These are phyloP conservation scores for Drosophila nebulosa DNA, from an alignment of 1,140 invertebrate species.

Conservation along the genomic window DNA sequence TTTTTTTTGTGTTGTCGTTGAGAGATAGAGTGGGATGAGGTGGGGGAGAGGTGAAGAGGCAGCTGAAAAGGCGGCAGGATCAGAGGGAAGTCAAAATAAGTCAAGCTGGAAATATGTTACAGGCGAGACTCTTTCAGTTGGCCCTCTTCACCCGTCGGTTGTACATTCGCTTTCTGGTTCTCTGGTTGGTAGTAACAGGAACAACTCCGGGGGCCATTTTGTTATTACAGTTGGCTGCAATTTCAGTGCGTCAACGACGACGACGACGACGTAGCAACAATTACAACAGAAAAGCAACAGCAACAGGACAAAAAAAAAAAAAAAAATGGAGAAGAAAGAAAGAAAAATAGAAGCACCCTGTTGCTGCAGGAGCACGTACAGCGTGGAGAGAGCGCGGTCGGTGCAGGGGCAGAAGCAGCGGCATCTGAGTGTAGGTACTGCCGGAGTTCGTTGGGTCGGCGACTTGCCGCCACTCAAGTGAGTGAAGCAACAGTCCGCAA, in stretches of 20 bases:
- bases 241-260: conserved; percentile 36
- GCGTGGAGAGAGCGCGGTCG: neutral
- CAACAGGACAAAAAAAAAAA: conserved; percentile 5
- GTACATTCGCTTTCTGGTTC: conserved; percentile 3
- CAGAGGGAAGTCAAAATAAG: conserved; percentile 66
- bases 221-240: conserved; percentile 74
- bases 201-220: conserved; percentile 70
- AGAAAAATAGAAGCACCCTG: conserved; percentile 51
- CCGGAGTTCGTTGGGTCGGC: conserved; percentile 35
- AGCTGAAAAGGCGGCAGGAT: neutral
- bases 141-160: neutral
- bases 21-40: neutral
- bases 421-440: neutral
- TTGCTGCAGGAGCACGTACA: conserved; percentile 29
- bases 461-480: conserved; percentile 60
- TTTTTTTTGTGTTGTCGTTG: neutral
- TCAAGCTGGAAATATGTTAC: conserved; percentile 67
- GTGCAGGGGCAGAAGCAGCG: neutral
- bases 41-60: neutral
- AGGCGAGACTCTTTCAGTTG: conserved; percentile 8
- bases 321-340: conserved; percentile 25
- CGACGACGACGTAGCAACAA: conserved; percentile 55
- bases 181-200: conserved; percentile 33
- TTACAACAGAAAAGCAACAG: conserved; percentile 45
- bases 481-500: conserved; percentile 68